Evolutionary conservation across 2,888 invertebrate species (phyloP).

Genomic region (Drosophila paranaensis): DNA sequence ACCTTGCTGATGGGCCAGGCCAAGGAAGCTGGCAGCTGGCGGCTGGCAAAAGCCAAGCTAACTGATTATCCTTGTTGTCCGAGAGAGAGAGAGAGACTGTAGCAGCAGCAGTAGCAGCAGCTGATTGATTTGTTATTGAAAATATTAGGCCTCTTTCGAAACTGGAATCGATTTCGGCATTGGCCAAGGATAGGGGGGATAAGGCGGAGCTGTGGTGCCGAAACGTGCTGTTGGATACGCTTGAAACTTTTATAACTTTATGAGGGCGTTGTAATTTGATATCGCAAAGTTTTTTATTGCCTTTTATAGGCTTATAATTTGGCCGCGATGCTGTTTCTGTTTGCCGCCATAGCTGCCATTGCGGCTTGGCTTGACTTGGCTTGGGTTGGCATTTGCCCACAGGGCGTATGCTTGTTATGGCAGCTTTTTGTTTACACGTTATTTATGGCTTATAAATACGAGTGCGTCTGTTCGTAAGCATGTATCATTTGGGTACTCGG

Average conservation of each 20-base stretch:
- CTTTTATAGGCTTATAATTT: constrained; percentile 80
- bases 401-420: constrained; percentile 70
- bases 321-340: constrained; percentile 74
- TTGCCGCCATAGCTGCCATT: constrained; percentile 24
- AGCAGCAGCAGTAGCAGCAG: constrained; percentile 55
- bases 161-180: constrained; percentile 19
- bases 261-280: constrained; percentile 80
- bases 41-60: constrained; percentile 43
- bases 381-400: constrained; percentile 35
- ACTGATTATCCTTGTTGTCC: constrained; percentile 79
- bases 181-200: constrained; percentile 3
- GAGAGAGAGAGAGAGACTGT: constrained; percentile 28
- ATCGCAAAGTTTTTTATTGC: constrained; percentile 79
- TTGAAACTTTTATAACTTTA: constrained; percentile 79
- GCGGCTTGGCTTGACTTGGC: constrained; percentile 12
- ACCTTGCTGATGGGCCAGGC: constrained; percentile 29
- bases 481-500: constrained; percentile 38
- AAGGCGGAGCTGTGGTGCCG: constrained; percentile 12
- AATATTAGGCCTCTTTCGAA: constrained; percentile 72
- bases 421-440: constrained; percentile 77
- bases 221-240: constrained; percentile 74
- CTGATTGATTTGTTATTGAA: constrained; percentile 80
- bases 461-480: constrained; percentile 31
- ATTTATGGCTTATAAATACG: constrained; percentile 78
- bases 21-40: constrained; percentile 33